These are phyloP conservation scores for Hydractinia echinata DNA, from an alignment of 30 jellyfish, hydroid and myxozoan genomes.

Conservation along the genomic window DNA sequence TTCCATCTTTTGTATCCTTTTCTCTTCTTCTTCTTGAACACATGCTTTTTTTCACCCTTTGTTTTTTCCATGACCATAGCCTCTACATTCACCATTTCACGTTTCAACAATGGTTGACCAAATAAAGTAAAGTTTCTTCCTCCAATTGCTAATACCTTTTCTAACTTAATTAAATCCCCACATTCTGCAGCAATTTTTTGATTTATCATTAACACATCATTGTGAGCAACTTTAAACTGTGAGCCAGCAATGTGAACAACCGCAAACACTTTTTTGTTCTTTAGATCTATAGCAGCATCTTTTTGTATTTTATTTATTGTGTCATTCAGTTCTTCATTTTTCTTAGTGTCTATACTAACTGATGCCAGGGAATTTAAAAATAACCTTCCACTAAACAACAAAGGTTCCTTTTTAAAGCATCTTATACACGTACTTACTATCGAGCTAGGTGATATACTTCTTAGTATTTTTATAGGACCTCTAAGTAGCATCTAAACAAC, in stretches of 20 bases:
- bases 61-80: conserved; percentile 84
- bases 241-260: conserved; percentile 75
- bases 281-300: conserved; percentile 38
- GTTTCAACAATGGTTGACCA: conserved; percentile 77
- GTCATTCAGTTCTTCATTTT: no score
- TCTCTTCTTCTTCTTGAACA: conserved; percentile 78
- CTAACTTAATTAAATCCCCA: conserved; percentile 69
- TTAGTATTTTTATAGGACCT: no score
- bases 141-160: conserved; percentile 78
- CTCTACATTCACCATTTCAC: conserved; percentile 52
- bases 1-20: conserved; percentile 81
- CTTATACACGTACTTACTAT: no score
- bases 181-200: conserved; percentile 62
- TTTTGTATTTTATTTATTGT: conserved; percentile 41
- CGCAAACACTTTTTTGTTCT: conserved; percentile 50
- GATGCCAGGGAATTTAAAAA: neutral
- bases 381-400: neutral
- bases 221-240: conserved; percentile 69
- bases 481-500: no score
- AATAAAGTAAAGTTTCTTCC: conserved; percentile 78
- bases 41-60: conserved; percentile 71
- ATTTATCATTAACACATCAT: conserved; percentile 63
- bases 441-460: no score
- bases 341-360: no score
- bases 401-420: neutral